These are phyloP conservation scores for Phlogophora meticulosa DNA, from an alignment of 2,888 invertebrate genomes.

Conservation along the genomic window DNA sequence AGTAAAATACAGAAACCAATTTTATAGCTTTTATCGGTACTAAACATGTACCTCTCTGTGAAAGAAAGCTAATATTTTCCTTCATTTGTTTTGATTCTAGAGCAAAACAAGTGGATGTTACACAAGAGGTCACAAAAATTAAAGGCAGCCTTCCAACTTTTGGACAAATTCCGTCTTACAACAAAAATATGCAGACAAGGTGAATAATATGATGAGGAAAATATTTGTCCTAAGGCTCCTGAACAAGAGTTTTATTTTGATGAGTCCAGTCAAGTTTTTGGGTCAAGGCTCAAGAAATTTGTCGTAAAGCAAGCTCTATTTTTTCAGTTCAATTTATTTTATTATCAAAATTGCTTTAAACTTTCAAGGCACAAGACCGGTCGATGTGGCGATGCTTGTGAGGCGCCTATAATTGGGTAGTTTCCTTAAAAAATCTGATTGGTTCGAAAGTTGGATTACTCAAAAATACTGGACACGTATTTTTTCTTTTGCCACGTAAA, in stretches of 20 bases:
- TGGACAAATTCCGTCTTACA: constrained; percentile 1
- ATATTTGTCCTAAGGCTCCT: constrained; percentile 41
- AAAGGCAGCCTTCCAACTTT: neutral
- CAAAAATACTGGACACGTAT: too few relatives aligned
- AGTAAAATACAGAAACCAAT: neutral
- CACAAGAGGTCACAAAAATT: neutral
- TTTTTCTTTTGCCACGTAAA: too few relatives aligned
- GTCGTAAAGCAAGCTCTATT: constrained; percentile 36
- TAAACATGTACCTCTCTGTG: too few relatives aligned
- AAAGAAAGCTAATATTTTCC: too few relatives aligned
- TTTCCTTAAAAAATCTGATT: too few relatives aligned
- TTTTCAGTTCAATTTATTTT: constrained; percentile 17
- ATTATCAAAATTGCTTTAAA: too few relatives aligned
- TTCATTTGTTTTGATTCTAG: too few relatives aligned
- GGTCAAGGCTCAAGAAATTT: constrained; percentile 41
- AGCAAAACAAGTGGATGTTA: neutral
- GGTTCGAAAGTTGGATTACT: too few relatives aligned
- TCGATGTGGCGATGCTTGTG: too few relatives aligned
- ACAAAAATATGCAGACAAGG: constrained; percentile 27
- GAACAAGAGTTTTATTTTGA: constrained; percentile 41
- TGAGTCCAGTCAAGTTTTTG: constrained; percentile 35
- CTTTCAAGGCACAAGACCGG: too few relatives aligned
- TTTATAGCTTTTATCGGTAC: too few relatives aligned
- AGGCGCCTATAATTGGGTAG: too few relatives aligned
- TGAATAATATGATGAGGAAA: constrained; percentile 34